Percentiles rank a stretch among this genome's conserved stretches.
Conservation (phyloP, 1,140 invertebrate genomes). For the Rhyzopertha dominica region DNA sequence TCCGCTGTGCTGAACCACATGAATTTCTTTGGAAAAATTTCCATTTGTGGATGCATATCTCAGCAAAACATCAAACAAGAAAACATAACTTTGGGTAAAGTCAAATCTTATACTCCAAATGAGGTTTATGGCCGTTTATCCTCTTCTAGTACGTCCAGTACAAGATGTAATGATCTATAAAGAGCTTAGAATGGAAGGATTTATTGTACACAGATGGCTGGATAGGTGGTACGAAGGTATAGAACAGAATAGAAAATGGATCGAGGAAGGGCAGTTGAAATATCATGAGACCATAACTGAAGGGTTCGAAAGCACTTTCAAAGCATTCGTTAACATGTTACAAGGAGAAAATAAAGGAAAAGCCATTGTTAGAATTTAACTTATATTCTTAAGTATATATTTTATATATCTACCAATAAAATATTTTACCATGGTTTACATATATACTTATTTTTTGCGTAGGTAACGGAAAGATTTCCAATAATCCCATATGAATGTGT, state of each 20-base stretch:
- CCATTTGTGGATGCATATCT: slow-evolving; percentile 62
- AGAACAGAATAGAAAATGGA: slow-evolving; percentile 52
- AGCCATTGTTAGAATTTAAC: slow-evolving; percentile 49
- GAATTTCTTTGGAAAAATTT: slow-evolving; percentile 56
- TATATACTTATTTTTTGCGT: too few species aligned
- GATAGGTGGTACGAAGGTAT: slow-evolving; percentile 53
- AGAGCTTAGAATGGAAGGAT: slow-evolving; percentile 59
- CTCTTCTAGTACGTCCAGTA: slow-evolving; percentile 26
- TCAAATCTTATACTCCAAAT: slow-evolving; percentile 16
- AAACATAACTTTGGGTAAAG: slow-evolving; percentile 42
- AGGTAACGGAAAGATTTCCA: too few species aligned
- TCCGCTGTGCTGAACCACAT: slow-evolving; percentile 56
- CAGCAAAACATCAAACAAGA: too few species aligned
- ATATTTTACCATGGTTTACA: too few species aligned
- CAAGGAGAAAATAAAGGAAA: slow-evolving; percentile 61
- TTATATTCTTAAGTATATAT: too few species aligned
- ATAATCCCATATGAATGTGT: too few species aligned
- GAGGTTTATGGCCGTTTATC: too few species aligned
- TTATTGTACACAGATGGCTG: slow-evolving; percentile 50
- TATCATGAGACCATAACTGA: slow-evolving; percentile 56
- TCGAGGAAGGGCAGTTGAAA: slow-evolving; percentile 55
- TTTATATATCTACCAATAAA: too few species aligned
- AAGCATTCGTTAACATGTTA: slow-evolving; percentile 59
- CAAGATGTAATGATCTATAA: slow-evolving; percentile 45
- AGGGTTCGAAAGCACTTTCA: slow-evolving; percentile 61